Percentiles rank a stretch among this genome's conserved stretches.
These are phyloP conservation scores for Melanchra persicariae DNA, from an alignment of 2,888 invertebrate genomes.

Conservation along the genomic window DNA sequence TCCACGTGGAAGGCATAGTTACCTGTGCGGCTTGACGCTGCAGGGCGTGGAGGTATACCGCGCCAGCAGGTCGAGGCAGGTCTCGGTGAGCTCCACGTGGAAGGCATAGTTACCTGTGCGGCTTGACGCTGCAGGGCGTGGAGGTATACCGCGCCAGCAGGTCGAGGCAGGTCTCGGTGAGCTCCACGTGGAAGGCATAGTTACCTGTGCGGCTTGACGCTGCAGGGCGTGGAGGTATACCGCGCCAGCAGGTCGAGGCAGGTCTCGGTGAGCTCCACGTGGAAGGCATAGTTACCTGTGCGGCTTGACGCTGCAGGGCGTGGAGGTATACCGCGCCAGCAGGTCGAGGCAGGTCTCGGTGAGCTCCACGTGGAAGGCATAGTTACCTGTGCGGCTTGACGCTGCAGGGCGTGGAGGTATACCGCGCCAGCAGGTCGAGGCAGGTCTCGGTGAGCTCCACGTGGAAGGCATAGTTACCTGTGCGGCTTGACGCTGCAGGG, in stretches of 20 bases:
- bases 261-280: constrained; percentile 97
- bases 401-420: constrained; percentile 83
- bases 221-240: constrained; percentile 83
- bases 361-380: constrained; percentile 95
- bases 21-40: constrained; percentile 92
- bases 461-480: constrained; percentile 92
- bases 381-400: constrained; percentile 92
- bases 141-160: constrained; percentile 86
- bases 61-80: constrained; percentile 94
- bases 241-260: constrained; percentile 93
- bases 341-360: constrained; percentile 97
- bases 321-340: constrained; percentile 86
- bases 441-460: constrained; percentile 98
- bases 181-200: constrained; percentile 94
- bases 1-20: not conserved
- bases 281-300: constrained; percentile 93
- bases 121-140: constrained; percentile 84
- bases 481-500: constrained; percentile 90
- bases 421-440: constrained; percentile 91
- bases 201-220: constrained; percentile 92
- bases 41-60: constrained; percentile 83
- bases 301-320: constrained; percentile 87
- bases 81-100: constrained; percentile 98
- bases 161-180: constrained; percentile 97
- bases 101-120: constrained; percentile 93